Percentiles rank a stretch among this genome's conserved stretches.
phyloP scores from a whole-genome alignment of 2,797 vertebrate genomes.

The Takifugu rubripes region DNA sequence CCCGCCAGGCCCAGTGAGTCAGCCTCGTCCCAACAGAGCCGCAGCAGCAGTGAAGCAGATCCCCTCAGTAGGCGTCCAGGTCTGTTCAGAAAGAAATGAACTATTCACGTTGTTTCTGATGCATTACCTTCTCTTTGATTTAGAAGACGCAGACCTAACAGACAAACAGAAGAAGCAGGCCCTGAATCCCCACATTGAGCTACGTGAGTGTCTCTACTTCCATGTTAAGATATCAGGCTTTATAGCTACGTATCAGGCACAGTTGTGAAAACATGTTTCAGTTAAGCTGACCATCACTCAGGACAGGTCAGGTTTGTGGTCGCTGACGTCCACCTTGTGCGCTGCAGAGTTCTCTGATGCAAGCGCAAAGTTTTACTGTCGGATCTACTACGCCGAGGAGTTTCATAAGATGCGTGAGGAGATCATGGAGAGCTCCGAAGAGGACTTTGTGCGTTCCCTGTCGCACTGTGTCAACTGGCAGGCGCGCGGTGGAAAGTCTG shows the following conservation, averaged over 20 bases:
- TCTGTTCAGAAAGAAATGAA: background rate
- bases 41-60: conserved; percentile 75
- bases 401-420: conserved; percentile 96
- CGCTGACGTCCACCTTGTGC: background rate
- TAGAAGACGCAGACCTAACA: conserved; percentile 85
- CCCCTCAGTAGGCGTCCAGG: conserved; percentile 71
- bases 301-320: background rate
- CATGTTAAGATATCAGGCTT: background rate
- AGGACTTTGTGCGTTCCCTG: conserved; percentile 94
- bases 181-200: conserved; percentile 92
- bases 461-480: conserved; percentile 98
- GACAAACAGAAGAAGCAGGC: conserved; percentile 92
- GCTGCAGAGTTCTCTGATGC: conserved; percentile 92
- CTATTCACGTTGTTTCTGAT: background rate
- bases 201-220: conserved; percentile 81
- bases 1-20: conserved; percentile 84
- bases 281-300: too few species aligned
- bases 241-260: background rate
- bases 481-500: conserved; percentile 94
- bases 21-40: conserved; percentile 71
- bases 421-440: conserved; percentile 91
- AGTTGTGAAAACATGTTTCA: too few species aligned
- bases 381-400: conserved; percentile 95
- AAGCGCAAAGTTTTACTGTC: conserved; percentile 96
- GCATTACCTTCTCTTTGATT: conserved; percentile 13